Conservation (phyloP, 30 jellyfish, hydroid and myxozoan species). For the Nemopilema nomurai region DNA sequence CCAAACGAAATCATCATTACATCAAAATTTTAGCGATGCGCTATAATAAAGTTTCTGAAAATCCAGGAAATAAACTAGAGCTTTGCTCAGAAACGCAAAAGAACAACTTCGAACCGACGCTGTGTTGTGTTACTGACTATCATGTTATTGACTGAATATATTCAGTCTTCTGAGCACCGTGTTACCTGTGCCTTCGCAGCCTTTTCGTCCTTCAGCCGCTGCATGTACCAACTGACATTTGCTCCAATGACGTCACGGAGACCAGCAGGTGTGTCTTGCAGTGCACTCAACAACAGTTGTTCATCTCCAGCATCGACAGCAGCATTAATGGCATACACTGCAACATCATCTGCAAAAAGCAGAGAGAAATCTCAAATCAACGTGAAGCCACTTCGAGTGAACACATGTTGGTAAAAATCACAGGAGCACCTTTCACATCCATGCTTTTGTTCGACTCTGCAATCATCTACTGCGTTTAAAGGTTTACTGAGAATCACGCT, state of each 20-base stretch:
- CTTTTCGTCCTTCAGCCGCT: slow-evolving; percentile 81
- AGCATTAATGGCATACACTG: slow-evolving; percentile 70
- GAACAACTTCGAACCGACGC: too few species aligned
- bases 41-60: too few species aligned
- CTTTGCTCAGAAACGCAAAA: too few species aligned
- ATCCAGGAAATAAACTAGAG: too few species aligned
- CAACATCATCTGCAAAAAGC: slow-evolving; percentile 60
- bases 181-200: slow-evolving; percentile 88
- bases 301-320: slow-evolving; percentile 90
- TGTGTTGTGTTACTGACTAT: too few species aligned
- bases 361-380: background rate
- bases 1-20: too few species aligned
- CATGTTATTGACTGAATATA: too few species aligned
- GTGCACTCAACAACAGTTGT: slow-evolving; percentile 57
- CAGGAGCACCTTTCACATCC: too few species aligned
- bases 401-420: too few species aligned
- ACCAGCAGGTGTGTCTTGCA: slow-evolving; percentile 80
- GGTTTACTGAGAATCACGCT: slow-evolving; percentile 1
- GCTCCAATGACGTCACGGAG: slow-evolving; percentile 49
- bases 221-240: slow-evolving; percentile 89
- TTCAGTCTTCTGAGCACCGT: background rate
- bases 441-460: too few species aligned
- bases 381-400: background rate
- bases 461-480: too few species aligned
- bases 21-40: too few species aligned